These are phyloP conservation scores for Dasypus novemcinctus DNA, from an alignment of 2,113 vertebrate genomes.

Conservation along the genomic window DNA sequence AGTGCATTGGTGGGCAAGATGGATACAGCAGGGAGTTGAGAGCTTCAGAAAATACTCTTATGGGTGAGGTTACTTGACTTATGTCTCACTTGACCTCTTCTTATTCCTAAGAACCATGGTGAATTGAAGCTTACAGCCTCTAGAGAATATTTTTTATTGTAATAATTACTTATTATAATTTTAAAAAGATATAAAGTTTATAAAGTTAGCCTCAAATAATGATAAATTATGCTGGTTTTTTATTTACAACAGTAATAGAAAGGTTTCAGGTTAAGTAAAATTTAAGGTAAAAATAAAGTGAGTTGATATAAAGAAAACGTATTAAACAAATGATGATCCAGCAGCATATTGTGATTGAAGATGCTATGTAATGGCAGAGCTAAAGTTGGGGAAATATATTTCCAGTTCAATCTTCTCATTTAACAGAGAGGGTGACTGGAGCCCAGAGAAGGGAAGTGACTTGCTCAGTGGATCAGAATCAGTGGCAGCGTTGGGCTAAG, in stretches of 20 bases:
- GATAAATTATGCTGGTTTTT: not conserved
- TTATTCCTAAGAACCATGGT: not conserved
- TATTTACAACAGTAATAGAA: not conserved
- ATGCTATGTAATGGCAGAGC: not conserved
- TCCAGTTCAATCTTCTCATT: not conserved
- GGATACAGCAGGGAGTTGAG: not conserved
- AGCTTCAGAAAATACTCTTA: not conserved
- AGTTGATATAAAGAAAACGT: not conserved
- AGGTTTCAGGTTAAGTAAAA: not conserved
- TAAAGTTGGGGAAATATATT: not conserved
- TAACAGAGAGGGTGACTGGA: not conserved
- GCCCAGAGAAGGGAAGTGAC: too few species aligned
- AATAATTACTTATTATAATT: too few species aligned
- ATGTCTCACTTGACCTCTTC: not conserved
- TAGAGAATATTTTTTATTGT: too few species aligned
- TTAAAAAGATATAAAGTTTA: too few species aligned
- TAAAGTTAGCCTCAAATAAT: not conserved
- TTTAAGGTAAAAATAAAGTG: not conserved
- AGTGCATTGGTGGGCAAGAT: not conserved
- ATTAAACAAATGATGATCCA: not conserved
- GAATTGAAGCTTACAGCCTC: not conserved
- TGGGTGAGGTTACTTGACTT: not conserved
- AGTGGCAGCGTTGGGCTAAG: not conserved
- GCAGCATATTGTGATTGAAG: not conserved
- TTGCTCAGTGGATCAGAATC: not conserved